phyloP scores from a whole-genome alignment of 2,888 invertebrate genomes.

The Himalopsyche tibetana region DNA sequence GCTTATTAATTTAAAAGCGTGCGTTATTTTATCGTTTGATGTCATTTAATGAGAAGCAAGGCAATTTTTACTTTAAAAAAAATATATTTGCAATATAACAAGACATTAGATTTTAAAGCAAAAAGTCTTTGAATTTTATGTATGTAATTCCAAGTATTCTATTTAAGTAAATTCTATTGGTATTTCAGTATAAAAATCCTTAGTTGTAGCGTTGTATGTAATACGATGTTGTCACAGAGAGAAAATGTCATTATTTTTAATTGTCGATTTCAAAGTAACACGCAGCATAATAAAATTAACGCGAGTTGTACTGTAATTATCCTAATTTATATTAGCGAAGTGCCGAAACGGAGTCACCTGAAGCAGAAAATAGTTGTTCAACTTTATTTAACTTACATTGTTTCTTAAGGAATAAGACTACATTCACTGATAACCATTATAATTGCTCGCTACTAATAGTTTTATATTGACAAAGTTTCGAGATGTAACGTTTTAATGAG shows the following conservation, averaged over 20 bases:
- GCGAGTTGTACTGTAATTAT: constrained; percentile 4
- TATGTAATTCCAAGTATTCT: no score
- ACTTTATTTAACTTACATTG: constrained; percentile 27
- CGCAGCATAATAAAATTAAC: neutral
- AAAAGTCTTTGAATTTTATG: no score
- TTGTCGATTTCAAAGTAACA: neutral
- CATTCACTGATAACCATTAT: constrained; percentile 35
- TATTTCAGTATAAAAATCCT: no score
- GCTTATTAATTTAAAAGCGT: no score
- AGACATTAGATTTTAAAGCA: no score
- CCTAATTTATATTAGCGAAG: neutral
- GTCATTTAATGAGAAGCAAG: no score
- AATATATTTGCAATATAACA: no score
- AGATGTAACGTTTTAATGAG: constrained; percentile 47
- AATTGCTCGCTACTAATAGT: constrained; percentile 49
- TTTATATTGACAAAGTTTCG: constrained; percentile 56
- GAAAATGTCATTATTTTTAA: constrained; percentile 9
- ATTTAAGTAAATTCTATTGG: no score
- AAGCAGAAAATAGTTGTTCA: neutral
- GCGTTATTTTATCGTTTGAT: no score
- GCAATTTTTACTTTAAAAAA: no score
- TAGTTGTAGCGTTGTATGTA: no score
- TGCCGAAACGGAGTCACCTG: neutral
- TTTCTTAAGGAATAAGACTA: neutral
- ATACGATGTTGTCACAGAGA: neutral